A percentile compares a stretch with the other conserved stretches of the same genome.
Evolutionary conservation across 2,888 invertebrate species (phyloP).

Genomic region (Priocnemis perturbator): DNA sequence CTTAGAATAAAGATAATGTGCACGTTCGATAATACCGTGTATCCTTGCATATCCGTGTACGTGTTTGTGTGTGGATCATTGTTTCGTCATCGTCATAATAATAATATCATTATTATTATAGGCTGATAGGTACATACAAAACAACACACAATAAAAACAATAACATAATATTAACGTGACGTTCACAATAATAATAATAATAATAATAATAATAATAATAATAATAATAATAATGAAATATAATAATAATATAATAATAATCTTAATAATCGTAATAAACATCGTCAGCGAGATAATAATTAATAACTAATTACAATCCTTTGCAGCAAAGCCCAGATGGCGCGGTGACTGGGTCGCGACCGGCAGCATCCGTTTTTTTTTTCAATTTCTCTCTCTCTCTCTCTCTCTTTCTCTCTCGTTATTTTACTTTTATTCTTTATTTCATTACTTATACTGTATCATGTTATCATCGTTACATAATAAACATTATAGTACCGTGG

Average conservation of each 20-base stretch:
- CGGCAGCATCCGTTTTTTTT: conserved; percentile 36
- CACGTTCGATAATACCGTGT: no score
- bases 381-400: conserved; percentile 4
- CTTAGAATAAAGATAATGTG: no score
- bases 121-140: conserved; percentile 76
- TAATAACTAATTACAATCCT: conserved; percentile 70
- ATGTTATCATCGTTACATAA: conserved; percentile 71
- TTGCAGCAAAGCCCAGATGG: conserved; percentile 63
- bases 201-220: conserved; percentile 47
- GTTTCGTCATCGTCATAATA: conserved; percentile 38
- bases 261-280: conserved; percentile 70
- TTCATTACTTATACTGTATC: conserved; percentile 62
- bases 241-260: conserved; percentile 55
- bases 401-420: conserved; percentile 16
- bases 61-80: conserved; percentile 24
- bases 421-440: conserved; percentile 46
- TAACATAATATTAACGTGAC: conserved; percentile 75
- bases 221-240: conserved; percentile 42
- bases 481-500: conserved; percentile 69
- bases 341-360: conserved; percentile 66
- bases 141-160: conserved; percentile 76
- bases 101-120: conserved; percentile 63
- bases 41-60: conserved; percentile 10
- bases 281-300: conserved; percentile 69
- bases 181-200: conserved; percentile 73